phyloP scores from a whole-genome alignment of 2,113 vertebrate species.

The Rostratula benghalensis region DNA sequence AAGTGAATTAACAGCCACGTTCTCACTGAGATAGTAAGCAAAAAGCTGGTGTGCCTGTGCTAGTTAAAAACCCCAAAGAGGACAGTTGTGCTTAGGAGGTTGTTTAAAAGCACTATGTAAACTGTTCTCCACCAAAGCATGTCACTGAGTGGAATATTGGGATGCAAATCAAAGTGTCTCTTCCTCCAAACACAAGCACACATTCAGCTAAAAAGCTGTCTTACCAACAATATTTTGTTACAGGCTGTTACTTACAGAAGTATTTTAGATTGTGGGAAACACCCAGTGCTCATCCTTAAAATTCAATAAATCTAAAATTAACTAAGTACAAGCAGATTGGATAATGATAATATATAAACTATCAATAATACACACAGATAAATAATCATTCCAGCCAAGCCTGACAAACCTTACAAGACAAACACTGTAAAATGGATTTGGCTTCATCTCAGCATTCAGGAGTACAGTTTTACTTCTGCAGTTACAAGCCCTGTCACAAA shows the following conservation, averaged over 20 bases:
- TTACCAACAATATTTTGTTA: background rate
- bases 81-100: fast-evolving
- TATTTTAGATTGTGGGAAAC: background rate
- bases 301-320: background rate
- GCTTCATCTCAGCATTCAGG: background rate
- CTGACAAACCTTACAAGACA: background rate
- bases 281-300: background rate
- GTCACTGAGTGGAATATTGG: background rate
- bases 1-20: background rate
- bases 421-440: background rate
- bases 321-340: background rate
- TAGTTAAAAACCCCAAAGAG: background rate
- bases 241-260: background rate
- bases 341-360: background rate
- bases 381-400: background rate
- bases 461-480: background rate
- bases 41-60: background rate
- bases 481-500: background rate
- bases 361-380: background rate
- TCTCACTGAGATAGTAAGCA: background rate
- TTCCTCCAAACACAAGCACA: background rate
- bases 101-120: background rate
- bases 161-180: background rate
- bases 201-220: background rate
- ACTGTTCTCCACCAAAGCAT: background rate